Evolutionary conservation across 2,113 vertebrate species (phyloP).

Genomic region (Chaetodon auriga): DNA sequence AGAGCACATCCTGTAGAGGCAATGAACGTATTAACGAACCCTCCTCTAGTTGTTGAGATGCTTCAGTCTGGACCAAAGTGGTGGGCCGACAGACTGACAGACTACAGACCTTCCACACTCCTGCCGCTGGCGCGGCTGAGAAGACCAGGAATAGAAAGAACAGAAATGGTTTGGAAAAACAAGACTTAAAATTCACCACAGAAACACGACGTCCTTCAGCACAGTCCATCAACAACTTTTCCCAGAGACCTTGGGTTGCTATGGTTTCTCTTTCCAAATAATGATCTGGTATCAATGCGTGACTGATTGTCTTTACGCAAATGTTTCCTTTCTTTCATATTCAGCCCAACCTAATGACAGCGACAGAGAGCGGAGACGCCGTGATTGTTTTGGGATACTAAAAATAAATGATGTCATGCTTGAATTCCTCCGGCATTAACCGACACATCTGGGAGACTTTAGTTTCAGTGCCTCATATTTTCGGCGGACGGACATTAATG

Average conservation of each 20-base stretch:
- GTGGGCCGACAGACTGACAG: neutral
- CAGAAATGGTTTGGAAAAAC: neutral
- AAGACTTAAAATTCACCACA: neutral
- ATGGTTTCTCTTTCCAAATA: slow-evolving; percentile 17
- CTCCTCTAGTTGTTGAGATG: neutral
- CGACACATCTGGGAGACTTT: neutral
- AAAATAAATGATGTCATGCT: slow-evolving; percentile 12
- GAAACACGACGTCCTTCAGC: slow-evolving; percentile 8
- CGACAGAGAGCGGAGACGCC: neutral
- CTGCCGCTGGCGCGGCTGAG: neutral
- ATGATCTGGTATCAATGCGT: neutral
- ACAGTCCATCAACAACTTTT: neutral
- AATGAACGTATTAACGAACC: neutral
- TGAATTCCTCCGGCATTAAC: neutral
- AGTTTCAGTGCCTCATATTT: slow-evolving; percentile 8
- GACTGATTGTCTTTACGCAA: neutral
- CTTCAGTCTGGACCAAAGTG: neutral
- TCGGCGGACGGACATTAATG: neutral
- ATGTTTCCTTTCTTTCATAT: neutral
- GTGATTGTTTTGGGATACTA: neutral
- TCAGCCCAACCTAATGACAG: neutral
- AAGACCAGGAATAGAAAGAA: neutral
- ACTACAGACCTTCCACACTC: too few relatives aligned
- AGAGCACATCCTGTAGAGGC: neutral
- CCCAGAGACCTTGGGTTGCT: slow-evolving; percentile 16